A percentile compares a stretch with the other conserved stretches of the same genome.
These are phyloP conservation scores for Channallabes apus DNA, from an alignment of 2,797 vertebrate genomes.

Conservation along the genomic window DNA sequence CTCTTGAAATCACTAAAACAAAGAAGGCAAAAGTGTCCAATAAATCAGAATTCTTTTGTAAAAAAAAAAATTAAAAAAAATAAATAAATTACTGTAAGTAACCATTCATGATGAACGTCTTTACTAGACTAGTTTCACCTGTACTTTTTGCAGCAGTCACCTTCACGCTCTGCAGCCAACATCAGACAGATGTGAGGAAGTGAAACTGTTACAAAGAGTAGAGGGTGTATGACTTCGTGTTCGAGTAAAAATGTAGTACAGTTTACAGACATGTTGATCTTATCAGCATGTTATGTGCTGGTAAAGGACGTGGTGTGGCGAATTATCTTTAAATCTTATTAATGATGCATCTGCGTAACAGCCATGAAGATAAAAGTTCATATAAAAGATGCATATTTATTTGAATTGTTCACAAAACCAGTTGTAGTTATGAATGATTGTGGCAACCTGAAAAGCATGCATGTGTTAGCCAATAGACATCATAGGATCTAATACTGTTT, in stretches of 20 bases:
- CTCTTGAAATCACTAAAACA: neutral
- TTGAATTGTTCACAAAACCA: neutral
- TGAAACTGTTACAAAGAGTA: slow-evolving; percentile 11
- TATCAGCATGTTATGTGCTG: slow-evolving; percentile 19
- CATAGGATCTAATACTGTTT: neutral
- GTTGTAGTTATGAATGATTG: neutral
- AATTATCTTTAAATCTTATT: neutral
- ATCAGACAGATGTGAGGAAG: slow-evolving; percentile 9
- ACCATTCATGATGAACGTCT: neutral
- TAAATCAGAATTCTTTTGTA: neutral
- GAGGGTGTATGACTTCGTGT: slow-evolving; percentile 16
- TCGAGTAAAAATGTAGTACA: neutral
- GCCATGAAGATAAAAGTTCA: neutral
- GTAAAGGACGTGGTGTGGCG: neutral
- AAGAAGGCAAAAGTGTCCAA: neutral
- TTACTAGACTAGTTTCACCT: neutral
- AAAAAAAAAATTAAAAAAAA: neutral
- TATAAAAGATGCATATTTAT: neutral
- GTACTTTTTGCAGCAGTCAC: neutral
- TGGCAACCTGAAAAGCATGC: neutral
- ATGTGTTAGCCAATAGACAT: neutral
- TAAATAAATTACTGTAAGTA: neutral
- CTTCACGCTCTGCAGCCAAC: neutral
- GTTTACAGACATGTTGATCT: slow-evolving; percentile 37
- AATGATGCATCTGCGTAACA: neutral